Evolutionary conservation across 2,888 invertebrate genomes (phyloP), one percentile per base, ranked within the genome.

Genomic region (Autographa gamma): DNA sequence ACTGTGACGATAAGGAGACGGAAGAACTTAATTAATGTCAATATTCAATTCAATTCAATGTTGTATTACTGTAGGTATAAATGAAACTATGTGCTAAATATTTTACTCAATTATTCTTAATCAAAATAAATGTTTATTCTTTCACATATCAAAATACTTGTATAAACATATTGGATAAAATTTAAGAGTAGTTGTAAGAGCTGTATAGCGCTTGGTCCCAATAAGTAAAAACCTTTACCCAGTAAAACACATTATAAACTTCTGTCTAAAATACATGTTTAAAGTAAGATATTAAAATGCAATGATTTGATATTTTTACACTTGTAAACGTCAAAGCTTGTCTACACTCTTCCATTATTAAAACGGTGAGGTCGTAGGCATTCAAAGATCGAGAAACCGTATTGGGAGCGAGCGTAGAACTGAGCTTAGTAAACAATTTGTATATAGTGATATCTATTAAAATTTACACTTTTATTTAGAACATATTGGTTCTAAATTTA

Each of bases 381-480:
- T 13, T 56, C 19, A 56, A 56, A 19, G 54, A 56, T 56, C 54
- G 19, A 56, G 9, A 56, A 11, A 56, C 54, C 19, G 54, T 13
- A 56, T 56, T 56, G 54, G 54, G 54, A 56, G 4, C 54, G 19
- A 56, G 54, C 54, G 54, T 56, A 56, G 54, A 25, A 56, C 54
- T 56, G 54, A 56, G 54, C 54, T 56, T 56, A 56, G 54, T 25
- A 25, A 56, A 13, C 13, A 56, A 56, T 56, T 4, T 56, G 54
- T 56, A 25, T 13, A 56, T 56, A 56, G 25, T 19, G 54, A 25
- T 13, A 25, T 56, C 13, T 19, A 25, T 56, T 56, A 11, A 56
- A 56, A 25, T 56, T 25, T 56, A 56, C 54, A 56, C 25, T 56
- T 56, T 19, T 25, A 13, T 25, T 56, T 56, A 56, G 25, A 56